A percentile compares a stretch with the other conserved stretches of the same genome.
Conservation (phyloP, 1,140 invertebrate genomes). For the Dendrolimus punctatus region DNA sequence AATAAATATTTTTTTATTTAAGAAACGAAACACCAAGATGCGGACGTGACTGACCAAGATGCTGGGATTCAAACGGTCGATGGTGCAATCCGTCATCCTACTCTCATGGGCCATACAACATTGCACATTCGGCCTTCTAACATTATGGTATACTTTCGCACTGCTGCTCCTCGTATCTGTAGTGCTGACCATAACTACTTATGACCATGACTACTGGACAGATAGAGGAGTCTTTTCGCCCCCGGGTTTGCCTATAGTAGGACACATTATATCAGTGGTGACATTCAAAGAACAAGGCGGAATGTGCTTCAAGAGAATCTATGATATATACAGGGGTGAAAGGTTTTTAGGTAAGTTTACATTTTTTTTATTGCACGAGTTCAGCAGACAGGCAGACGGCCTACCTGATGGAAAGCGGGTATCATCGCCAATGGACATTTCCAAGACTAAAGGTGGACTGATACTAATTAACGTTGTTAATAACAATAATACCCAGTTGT, state of each 20-base stretch:
- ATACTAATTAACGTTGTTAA: too few species aligned
- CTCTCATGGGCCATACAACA: slow-evolving; percentile 35
- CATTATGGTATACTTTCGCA: slow-evolving; percentile 33
- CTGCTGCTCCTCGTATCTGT: slow-evolving; percentile 15
- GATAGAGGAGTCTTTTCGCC: slow-evolving; percentile 46
- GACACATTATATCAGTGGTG: slow-evolving; percentile 47
- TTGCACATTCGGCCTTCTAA: slow-evolving; percentile 33
- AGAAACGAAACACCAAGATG: neutral
- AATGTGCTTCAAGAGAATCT: slow-evolving; percentile 53
- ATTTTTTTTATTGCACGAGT: neutral
- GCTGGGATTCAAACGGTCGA: slow-evolving; percentile 46
- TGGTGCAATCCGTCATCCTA: slow-evolving; percentile 29
- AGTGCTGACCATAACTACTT: slow-evolving; percentile 38
- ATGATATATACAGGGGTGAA: slow-evolving; percentile 42
- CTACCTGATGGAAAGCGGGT: neutral
- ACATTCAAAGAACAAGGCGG: slow-evolving; percentile 54
- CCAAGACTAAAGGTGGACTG: too few species aligned
- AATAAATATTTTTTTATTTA: too few species aligned
- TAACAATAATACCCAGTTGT: too few species aligned
- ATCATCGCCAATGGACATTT: neutral
- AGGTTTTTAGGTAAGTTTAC: slow-evolving; percentile 47
- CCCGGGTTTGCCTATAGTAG: slow-evolving; percentile 45
- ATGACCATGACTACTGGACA: slow-evolving; percentile 56
- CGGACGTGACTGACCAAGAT: slow-evolving; percentile 29
- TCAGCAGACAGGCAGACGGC: too few species aligned